phyloP scores from a whole-genome alignment of 2,113 vertebrate species.

The Alouatta palliata region DNA sequence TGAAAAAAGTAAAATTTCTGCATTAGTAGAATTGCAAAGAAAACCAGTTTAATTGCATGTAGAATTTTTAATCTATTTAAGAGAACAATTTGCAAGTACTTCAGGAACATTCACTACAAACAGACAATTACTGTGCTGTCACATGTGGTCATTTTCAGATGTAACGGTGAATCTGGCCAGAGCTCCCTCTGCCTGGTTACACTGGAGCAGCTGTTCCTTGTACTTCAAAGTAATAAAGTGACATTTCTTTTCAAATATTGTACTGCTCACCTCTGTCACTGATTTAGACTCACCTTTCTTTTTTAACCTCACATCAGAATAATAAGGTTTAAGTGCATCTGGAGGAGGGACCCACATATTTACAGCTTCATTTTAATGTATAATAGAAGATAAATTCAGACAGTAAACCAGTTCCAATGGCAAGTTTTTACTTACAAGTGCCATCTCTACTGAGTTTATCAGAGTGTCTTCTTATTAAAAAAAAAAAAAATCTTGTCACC shows the following conservation, averaged over 20 bases:
- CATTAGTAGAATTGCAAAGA: neutral
- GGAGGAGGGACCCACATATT: neutral
- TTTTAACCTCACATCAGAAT: neutral
- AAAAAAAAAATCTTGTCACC: neutral
- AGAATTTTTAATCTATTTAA: neutral
- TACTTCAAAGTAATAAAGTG: neutral
- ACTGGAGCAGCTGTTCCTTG: neutral
- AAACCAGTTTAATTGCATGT: neutral
- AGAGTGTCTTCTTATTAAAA: neutral
- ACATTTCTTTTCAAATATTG: neutral
- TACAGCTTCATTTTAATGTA: neutral
- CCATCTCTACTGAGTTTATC: neutral
- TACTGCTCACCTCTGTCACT: neutral
- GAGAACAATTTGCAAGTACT: constrained; percentile 6
- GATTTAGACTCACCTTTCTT: neutral
- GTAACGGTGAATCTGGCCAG: neutral
- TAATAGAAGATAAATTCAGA: neutral
- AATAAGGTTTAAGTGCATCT: neutral
- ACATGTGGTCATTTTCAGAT: constrained; percentile 10
- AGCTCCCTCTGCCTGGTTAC: neutral
- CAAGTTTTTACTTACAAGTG: neutral
- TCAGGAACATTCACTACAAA: neutral
- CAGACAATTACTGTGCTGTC: neutral
- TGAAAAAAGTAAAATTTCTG: neutral
- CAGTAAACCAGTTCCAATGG: neutral